Conservation (phyloP, 2,888 invertebrate species). For the Cataglyphis altisquamis region DNA sequence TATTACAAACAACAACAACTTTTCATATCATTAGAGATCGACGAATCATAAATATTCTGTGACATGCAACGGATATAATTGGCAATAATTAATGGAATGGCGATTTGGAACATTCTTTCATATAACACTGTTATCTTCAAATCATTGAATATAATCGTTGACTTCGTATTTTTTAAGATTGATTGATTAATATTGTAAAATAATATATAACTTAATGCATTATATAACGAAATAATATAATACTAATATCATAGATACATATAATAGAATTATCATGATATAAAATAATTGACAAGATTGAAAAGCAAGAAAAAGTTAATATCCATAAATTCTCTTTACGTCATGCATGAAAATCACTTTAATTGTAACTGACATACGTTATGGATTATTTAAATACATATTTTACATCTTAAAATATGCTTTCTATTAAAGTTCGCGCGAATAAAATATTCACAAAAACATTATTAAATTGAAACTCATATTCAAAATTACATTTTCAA, state of each 20-base stretch:
- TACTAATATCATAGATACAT: neutral
- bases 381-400: neutral
- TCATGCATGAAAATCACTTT: neutral
- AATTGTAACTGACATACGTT: neutral
- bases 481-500: conserved; percentile 5
- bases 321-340: neutral
- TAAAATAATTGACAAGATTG: neutral
- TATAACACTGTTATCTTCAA: neutral
- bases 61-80: conserved; percentile 9
- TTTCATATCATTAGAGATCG: conserved; percentile 4
- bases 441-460: neutral
- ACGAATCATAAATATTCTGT: conserved; percentile 27
- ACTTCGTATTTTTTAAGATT: neutral
- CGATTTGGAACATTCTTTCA: conserved; percentile 6
- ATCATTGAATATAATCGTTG: conserved; percentile 8
- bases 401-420: neutral
- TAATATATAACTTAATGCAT: neutral
- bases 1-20: neutral
- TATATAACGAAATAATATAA: neutral
- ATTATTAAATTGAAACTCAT: neutral
- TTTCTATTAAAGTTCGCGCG: neutral
- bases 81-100: conserved; percentile 24
- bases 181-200: neutral
- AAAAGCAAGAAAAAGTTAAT: neutral
- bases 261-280: neutral